Evolutionary conservation across 2,888 invertebrate species (phyloP), one percentile per base, ranked within the genome.

Genomic region (Lasioglossum marginatum): DNA sequence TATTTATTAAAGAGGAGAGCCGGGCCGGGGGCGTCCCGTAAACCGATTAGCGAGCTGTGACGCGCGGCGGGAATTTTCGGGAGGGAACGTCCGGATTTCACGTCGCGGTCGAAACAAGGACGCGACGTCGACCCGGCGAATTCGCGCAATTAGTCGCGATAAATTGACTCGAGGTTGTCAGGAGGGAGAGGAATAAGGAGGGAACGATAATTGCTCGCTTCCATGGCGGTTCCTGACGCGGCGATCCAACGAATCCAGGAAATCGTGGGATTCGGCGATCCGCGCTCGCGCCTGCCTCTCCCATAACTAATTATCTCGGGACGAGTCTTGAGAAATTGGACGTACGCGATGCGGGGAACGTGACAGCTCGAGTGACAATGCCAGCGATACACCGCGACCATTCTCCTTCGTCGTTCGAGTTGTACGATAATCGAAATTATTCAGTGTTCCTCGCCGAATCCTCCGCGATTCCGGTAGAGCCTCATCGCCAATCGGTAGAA

Each of bases 271-370:
- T 23, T 37, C 37, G 37, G 8, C 19, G 14, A 27, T 27, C 14
- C 16, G 27, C 14, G 27, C 14, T 23, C 31, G 31, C 31, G 63
- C 2, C 34, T 31, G 31, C 23, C 66, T n/a, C 40, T 70, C 70
- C 37, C 40, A 37, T 70, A 77, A 68, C 73, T 73, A 86, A 87
- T 87, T 87, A 87, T 87, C 82, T 63, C 8, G 19, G 6, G 43
- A 74, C 23, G 45, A 27, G 80, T 77, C 77, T 60, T 73, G 77
- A 85, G 85, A 78, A 85, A 77, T 85, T 43, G 74, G 77, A 81
- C 79, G 85, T 37, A 27, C 23, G 6, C 34, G 66, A 66, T 40
- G 73, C 43, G 31, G 31, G 31, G 31, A 48, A 27, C 31, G 34
- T 66, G 77, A 77, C 68, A 70, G 77, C 31, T 63, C 66, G 66